These are phyloP conservation scores for Ichneumon xanthorius DNA, from an alignment of 2,888 invertebrate genomes.

Conservation along the genomic window DNA sequence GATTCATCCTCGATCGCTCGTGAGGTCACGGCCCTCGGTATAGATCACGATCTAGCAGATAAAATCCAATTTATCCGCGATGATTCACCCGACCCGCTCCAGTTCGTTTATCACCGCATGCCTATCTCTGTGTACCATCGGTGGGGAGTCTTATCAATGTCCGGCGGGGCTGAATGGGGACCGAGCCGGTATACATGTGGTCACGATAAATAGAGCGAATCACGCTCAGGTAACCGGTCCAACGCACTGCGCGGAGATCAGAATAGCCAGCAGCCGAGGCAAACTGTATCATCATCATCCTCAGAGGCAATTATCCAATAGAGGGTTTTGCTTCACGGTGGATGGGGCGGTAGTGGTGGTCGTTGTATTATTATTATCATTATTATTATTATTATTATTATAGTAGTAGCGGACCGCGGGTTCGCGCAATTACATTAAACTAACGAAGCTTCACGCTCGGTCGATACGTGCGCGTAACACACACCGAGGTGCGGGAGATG, in stretches of 20 bases:
- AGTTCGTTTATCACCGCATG: conserved; percentile 42
- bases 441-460: conserved; percentile 50
- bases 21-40: neutral
- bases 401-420: conserved; percentile 29
- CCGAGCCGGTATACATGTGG: neutral
- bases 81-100: conserved; percentile 31
- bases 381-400: conserved; percentile 37
- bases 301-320: conserved; percentile 60
- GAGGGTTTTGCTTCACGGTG: conserved; percentile 30
- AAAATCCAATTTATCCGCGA: neutral
- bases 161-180: conserved; percentile 24
- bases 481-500: conserved; percentile 2
- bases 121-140: conserved; percentile 7
- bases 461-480: conserved; percentile 4
- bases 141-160: conserved; percentile 28
- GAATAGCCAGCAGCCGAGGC: conserved; percentile 40
- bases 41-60: neutral
- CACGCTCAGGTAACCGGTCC: conserved; percentile 48
- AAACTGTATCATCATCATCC: conserved; percentile 53
- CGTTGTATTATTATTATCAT: conserved; percentile 35
- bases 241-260: conserved; percentile 30
- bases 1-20: neutral
- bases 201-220: conserved; percentile 46
- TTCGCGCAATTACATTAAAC: conserved; percentile 58
- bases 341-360: neutral